Percentiles rank a stretch among this genome's conserved stretches.
Conservation (phyloP, 2,888 invertebrate species). For the Argyresthia goedartella region DNA sequence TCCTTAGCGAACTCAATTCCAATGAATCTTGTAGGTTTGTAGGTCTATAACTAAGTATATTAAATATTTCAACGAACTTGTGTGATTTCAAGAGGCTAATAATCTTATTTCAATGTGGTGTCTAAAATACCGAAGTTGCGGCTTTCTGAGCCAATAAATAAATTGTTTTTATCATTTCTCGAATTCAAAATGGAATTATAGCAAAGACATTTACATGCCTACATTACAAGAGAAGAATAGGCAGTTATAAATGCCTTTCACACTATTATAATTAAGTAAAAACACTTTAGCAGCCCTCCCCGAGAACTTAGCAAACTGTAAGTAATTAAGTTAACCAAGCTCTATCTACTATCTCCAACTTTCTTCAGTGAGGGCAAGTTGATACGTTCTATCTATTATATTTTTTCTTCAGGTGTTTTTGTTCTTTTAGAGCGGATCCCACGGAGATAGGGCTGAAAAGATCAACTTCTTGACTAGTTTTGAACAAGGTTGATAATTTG, state of each 20-base stretch:
- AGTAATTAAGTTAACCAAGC: conserved; percentile 48
- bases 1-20: no score
- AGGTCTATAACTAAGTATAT: no score
- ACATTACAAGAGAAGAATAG: neutral
- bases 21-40: no score
- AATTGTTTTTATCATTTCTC: neutral
- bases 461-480: neutral
- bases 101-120: no score
- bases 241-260: neutral
- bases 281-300: conserved; percentile 28
- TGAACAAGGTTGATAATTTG: neutral
- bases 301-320: conserved; percentile 35
- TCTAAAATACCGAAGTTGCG: neutral
- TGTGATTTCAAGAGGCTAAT: no score
- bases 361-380: neutral
- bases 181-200: neutral
- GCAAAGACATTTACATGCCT: neutral
- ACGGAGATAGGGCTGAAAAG: neutral
- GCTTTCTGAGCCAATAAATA: neutral
- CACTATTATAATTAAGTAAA: conserved; percentile 19
- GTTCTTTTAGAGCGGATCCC: neutral
- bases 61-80: no score
- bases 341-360: conserved; percentile 20
- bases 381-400: neutral
- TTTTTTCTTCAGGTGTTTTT: neutral